These are phyloP conservation scores for Propithecus perrieri DNA, from an alignment of 2,797 vertebrate genomes.

Conservation along the genomic window DNA sequence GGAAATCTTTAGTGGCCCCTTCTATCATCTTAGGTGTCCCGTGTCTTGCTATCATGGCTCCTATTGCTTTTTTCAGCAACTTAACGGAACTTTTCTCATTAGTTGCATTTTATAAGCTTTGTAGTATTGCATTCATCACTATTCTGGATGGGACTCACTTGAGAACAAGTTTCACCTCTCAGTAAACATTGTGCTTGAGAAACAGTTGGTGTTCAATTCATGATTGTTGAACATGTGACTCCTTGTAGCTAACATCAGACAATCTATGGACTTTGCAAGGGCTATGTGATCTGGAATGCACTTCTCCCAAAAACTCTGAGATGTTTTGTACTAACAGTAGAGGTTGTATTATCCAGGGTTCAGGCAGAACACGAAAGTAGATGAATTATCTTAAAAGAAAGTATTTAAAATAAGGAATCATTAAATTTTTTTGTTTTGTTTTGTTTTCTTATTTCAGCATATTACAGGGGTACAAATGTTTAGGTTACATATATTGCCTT, in stretches of 20 bases:
- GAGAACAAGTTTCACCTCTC: neutral
- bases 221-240: neutral
- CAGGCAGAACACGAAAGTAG: neutral
- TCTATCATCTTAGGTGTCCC: neutral
- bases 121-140: neutral
- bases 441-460: too few species aligned
- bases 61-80: neutral
- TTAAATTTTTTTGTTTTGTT: neutral
- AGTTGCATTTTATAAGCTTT: neutral
- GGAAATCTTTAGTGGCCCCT: neutral
- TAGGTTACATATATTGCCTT: too few species aligned
- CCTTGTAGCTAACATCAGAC: neutral
- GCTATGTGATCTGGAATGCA: neutral
- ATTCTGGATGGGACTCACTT: neutral
- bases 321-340: neutral
- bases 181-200: neutral
- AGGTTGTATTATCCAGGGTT: neutral
- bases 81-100: neutral
- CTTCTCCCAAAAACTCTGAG: neutral
- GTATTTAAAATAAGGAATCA: neutral
- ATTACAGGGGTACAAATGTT: too few species aligned
- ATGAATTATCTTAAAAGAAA: slow-evolving; percentile 20
- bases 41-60: neutral
- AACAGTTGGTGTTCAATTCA: neutral
- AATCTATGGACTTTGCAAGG: neutral